These are phyloP conservation scores for Ptychadena robeensis DNA, from an alignment of 2,797 vertebrate species.

Conservation along the genomic window DNA sequence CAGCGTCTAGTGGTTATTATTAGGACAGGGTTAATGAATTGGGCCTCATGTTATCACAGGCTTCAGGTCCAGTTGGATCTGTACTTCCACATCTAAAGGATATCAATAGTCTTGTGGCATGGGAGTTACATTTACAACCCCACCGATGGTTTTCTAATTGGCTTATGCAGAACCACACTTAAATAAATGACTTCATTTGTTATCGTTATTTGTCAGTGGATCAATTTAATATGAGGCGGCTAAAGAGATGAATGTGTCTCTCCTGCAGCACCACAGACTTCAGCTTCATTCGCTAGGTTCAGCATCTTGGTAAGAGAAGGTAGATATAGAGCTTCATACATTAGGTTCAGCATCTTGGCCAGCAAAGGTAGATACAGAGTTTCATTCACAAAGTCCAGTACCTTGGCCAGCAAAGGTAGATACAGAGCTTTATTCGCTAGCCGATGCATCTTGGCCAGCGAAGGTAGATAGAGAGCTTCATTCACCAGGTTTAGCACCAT, in stretches of 20 bases:
- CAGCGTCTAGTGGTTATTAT: slow-evolving; percentile 5
- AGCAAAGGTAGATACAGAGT: no score
- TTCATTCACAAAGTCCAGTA: no score
- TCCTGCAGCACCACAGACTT: neutral
- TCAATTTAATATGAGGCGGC: slow-evolving; percentile 20
- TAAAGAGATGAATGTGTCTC: neutral
- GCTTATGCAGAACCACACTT: neutral
- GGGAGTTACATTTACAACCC: neutral
- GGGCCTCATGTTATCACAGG: neutral
- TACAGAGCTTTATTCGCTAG: no score
- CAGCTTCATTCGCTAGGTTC: neutral
- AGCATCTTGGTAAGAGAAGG: neutral
- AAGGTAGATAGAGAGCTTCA: no score
- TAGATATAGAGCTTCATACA: neutral
- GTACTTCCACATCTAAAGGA: neutral
- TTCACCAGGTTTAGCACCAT: no score
- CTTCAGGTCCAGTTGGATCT: neutral
- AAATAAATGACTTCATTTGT: slow-evolving; percentile 16
- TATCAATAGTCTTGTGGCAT: neutral
- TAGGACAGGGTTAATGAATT: slow-evolving; percentile 22
- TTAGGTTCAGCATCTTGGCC: no score
- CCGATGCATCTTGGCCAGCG: no score
- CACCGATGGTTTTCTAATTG: neutral
- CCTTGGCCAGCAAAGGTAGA: no score
- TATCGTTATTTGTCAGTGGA: slow-evolving; percentile 13